phyloP scores from a whole-genome alignment of 2,797 vertebrate genomes.

The Choloepus didactylus region DNA sequence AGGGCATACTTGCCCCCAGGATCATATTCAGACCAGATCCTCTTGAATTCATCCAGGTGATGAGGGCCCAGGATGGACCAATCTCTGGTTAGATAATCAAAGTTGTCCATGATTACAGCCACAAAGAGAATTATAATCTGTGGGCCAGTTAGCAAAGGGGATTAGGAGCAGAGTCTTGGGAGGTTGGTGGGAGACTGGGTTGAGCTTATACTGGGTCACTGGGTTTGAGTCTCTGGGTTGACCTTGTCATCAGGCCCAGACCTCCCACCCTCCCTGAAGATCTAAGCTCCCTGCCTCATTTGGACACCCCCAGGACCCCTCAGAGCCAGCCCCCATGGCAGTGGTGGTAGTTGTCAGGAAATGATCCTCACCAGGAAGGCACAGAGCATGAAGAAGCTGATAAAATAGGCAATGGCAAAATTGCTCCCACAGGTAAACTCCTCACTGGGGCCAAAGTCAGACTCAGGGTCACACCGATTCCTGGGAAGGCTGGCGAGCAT shows the following conservation, averaged over 20 bases:
- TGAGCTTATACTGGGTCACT: not conserved
- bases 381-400: conserved; percentile 99
- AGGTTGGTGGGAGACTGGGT: not conserved
- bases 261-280: conserved; percentile 48
- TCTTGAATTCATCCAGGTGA: conserved; percentile 97
- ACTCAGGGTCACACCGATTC: conserved; percentile 95
- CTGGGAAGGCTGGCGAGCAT: conserved; percentile 97
- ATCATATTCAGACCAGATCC: conserved; percentile 98
- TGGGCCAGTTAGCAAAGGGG: not conserved
- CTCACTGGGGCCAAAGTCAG: conserved; percentile 93
- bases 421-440: conserved; percentile 96
- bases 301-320: not conserved
- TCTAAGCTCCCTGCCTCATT: conserved; percentile 37
- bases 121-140: conserved; percentile 97
- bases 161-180: conserved; percentile 43
- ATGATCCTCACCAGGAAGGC: conserved; percentile 93
- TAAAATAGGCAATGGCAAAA: conserved; percentile 96
- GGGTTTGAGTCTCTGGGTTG: not conserved
- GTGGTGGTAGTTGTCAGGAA: not conserved
- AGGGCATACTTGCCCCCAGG: conserved; percentile 94
- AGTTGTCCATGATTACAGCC: conserved; percentile 98
- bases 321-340: not conserved
- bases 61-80: conserved; percentile 97
- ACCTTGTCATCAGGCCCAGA: not conserved
- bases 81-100: conserved; percentile 96